These are phyloP conservation scores for Pristiophorus japonicus DNA, from an alignment of 2,113 vertebrate genomes.

Conservation along the genomic window DNA sequence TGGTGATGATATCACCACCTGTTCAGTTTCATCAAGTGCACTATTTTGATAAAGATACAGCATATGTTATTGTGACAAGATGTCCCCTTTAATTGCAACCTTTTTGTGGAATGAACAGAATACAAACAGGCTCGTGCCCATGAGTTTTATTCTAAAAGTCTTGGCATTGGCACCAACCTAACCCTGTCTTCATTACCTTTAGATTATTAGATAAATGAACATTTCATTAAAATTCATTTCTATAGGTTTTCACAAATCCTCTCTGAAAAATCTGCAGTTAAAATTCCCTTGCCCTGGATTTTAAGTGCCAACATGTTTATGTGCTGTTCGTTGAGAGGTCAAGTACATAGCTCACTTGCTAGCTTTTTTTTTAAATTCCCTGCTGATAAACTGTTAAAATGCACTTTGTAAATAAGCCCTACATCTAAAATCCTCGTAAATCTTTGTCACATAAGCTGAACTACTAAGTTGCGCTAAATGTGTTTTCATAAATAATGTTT, in stretches of 20 bases:
- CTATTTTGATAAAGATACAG: no score
- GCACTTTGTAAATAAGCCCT: slow-evolving; percentile 44
- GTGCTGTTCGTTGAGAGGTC: neutral
- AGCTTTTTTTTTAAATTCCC: neutral
- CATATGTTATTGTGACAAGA: no score
- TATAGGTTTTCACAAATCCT: neutral
- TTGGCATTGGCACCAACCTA: neutral
- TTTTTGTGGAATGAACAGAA: neutral
- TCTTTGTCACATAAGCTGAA: slow-evolving; percentile 39
- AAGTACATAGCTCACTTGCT: no score
- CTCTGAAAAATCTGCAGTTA: neutral
- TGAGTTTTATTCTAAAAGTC: neutral
- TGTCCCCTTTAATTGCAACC: neutral
- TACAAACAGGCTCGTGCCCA: neutral
- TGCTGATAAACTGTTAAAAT: slow-evolving; percentile 37
- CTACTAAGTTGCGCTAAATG: slow-evolving; percentile 41
- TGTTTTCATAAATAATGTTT: slow-evolving; percentile 53
- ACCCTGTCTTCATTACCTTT: neutral
- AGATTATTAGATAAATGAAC: neutral
- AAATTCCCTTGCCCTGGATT: neutral
- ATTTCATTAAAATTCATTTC: neutral
- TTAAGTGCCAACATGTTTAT: neutral
- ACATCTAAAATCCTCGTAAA: slow-evolving; percentile 41
- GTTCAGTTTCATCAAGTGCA: no score
- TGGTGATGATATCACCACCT: no score